Base-by-base conservation (phyloP, 2,113 vertebrate genomes). In the Baryphthengus martii region DNA sequence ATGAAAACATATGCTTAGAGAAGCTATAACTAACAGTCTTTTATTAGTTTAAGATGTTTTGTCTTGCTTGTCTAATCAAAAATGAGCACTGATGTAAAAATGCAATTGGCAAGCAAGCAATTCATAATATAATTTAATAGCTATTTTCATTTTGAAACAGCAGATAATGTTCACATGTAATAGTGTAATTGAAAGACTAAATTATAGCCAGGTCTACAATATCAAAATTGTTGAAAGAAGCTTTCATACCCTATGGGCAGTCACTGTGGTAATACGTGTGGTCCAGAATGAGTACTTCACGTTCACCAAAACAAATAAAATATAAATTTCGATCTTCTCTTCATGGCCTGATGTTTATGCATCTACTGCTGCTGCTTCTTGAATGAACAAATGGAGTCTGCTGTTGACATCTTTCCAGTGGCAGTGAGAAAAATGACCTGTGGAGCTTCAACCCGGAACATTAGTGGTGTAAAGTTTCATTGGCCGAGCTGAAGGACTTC, bases 11-110 rank as follows among this genome's bases (percentile, higher is more conserved):
- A 42, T 56, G 17, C 37, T 70, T 73, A 42, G 11, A 93, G 62
- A 79, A 93, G 33, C 45, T 79, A 3, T 45, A 66, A 76, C 29
- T 47, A 76, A 35, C 35, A 85, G n/a, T 6, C 29, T 11, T 16
- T 63, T 73, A 35, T 65, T 87, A 89, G 31, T 72, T 76, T 49
- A 68, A 89, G 26, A 17, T 88, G 5, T 1, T 56, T 87, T 85
- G 92, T 68, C 52, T 37, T 96, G 21, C 49, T 94, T 73, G 8
- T 62, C 66, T 74, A 79, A 62, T 89, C 11, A 89, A 87, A 96
- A 74, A 29, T 31, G 35, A 91, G 37, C 25, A 25, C 31, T 80
- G n/a, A 50, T 53, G 23, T 82, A 82, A 88, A 89, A 93, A 58
- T 73, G 21, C 2, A 1, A 55, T 49, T 79, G 65, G 10, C 50